Evolutionary conservation across 2,113 vertebrate genomes (phyloP), one percentile per base, ranked within the genome.

Genomic region (Aldabrachelys gigantea): DNA sequence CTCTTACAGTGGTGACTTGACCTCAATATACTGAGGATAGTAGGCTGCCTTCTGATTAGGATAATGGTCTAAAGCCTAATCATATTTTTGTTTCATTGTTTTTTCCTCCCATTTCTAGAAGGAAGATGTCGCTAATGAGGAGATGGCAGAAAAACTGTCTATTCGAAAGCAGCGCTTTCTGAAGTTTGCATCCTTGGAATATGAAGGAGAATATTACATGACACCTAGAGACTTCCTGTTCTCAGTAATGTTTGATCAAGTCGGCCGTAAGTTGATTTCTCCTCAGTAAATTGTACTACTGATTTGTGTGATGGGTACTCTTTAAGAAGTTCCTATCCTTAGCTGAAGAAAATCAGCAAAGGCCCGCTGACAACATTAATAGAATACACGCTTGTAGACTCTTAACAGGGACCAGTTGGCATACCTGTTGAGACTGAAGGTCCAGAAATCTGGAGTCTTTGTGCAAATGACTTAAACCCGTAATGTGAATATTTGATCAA

Each of bases 151-250:
- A 91, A 98, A 95, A 35, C 56, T 97, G 24, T 97, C 85, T 49
- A 96, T 98, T 90, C 98, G 99, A 78, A 99, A 99, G 88, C 97
- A 98, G 83, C 99, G 99, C 50, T 99, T 99, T 96, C 98, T 96
- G 98, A 98, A 99, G 97, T 99, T 99, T 91, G 99, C 99, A 13
- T 99, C 99, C 0, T 35, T 99, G 95, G 95, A 98, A 47, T 99
- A 99, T 72, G 98, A 99, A 17, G 96, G 98, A 62, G 99, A 99
- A 91, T 96, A 98, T 93, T 99, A 99, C 95, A 99, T 99, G 99
- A 99, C 99, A 56, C 99, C 99, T 2, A 98, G 99, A 93, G 99
- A 99, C 97, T 99, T 99, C 98, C 98, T 99, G 65, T 99, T 98
- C 95, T 99, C 99, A 17, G 98, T 99, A 10, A 98, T 99, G 98